phyloP scores from a whole-genome alignment of 2,888 invertebrate genomes.

The Cosmopolites sordidus region DNA sequence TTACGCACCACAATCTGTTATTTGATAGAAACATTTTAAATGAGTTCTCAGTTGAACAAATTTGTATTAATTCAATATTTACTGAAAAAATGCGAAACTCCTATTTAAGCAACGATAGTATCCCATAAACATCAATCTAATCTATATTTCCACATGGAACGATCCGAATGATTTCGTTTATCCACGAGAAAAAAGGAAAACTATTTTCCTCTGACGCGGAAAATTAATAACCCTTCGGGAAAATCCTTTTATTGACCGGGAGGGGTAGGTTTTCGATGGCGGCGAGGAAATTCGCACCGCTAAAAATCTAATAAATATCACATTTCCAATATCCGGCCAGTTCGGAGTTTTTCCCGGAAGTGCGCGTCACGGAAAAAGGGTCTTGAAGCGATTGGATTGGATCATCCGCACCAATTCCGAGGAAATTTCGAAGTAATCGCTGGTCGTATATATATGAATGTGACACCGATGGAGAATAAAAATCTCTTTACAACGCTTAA shows the following conservation, averaged over 20 bases:
- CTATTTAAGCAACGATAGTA: too few relatives aligned
- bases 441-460: not conserved
- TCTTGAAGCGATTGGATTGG: not conserved
- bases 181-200: not conserved
- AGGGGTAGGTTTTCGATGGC: slow-evolving; percentile 3
- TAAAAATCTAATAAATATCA: slow-evolving; percentile 46
- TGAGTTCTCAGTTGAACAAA: too few relatives aligned
- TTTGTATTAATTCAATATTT: too few relatives aligned
- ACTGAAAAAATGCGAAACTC: too few relatives aligned
- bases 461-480: not conserved
- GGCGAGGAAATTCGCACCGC: slow-evolving; percentile 40
- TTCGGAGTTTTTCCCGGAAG: slow-evolving; percentile 37
- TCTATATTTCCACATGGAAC: too few relatives aligned
- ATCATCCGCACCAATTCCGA: slow-evolving; percentile 16
- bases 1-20: too few relatives aligned
- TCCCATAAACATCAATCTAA: too few relatives aligned
- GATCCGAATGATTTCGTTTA: too few relatives aligned
- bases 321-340: slow-evolving; percentile 45
- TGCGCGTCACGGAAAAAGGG: slow-evolving; percentile 28
- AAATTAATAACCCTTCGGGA: slow-evolving; percentile 27
- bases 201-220: slow-evolving; percentile 5
- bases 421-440: not conserved
- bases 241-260: slow-evolving; percentile 23
- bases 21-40: too few relatives aligned
- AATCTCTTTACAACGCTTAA: not conserved